Base-by-base conservation (phyloP, 2,113 vertebrate genomes). In the Rhinolophus ferrumequinum region DNA sequence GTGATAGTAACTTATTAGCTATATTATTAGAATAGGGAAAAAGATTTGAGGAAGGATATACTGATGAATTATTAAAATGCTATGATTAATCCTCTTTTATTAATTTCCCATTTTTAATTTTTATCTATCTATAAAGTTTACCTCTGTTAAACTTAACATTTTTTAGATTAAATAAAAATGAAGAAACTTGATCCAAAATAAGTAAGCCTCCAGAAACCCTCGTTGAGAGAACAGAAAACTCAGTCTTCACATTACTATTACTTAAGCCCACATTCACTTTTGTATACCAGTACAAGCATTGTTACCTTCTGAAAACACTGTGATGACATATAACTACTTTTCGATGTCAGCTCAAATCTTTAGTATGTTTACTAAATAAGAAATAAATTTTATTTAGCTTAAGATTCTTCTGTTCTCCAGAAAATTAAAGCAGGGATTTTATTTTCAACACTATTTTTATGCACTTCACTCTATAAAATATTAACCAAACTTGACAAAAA, bases 401-500 rank as follows among this genome's bases (percentile, higher is more conserved):
- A 47, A 93, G 60, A 33, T 35, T n/a, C 9, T 1, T 5, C 75
- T 80, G 26, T 47, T 70, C 12, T 83, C 33, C 35, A 85, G 44
- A 89, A 97, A 97, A 82, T 26, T 85, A 90, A 62, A 77, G 44
- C 28, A 75, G 28, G 33, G 41, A 95, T 91, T 82, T 67, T 54
- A 58, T 50, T 90, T 97, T 72, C 93, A 77, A n/a, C 18, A 0
- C 35, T 4, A 60, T 73, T 95, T 60, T 77, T 83, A 75, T 73
- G 66, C 6, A 54, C 35, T 92, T 98, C 94, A n/a, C 16, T 73
- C 50, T 70, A 75, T 56, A 75, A 95, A 84, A 52, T 83, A 30
- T 52, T 98, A 98, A 98, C 72, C 52, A 80, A 96, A 94, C 67
- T 54, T 92, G 97, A 98, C 97, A 98, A 97, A 98, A 97, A 88